Conservation (phyloP, 2,113 vertebrate species). For the Hippocampus barbouri region DNA sequence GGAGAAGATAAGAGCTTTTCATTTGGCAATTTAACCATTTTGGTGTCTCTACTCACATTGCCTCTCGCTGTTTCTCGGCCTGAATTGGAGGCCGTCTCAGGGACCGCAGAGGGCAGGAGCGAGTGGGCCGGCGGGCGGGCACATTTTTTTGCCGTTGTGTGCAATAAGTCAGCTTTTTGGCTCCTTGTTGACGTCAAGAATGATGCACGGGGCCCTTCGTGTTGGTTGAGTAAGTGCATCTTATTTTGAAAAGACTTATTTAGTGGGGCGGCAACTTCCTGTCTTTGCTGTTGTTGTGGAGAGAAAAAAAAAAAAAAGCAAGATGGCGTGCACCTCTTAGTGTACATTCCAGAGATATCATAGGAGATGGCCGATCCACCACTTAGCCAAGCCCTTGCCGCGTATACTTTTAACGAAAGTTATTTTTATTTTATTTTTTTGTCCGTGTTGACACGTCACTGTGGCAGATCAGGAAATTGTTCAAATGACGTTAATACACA, state of each 20-base stretch:
- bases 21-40: background rate
- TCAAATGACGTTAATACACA: background rate
- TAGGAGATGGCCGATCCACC: background rate
- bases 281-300: background rate
- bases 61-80: slow-evolving; percentile 24
- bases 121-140: background rate
- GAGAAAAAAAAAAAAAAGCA: background rate
- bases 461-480: background rate
- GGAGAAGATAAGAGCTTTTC: background rate
- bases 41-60: background rate
- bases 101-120: slow-evolving; percentile 44
- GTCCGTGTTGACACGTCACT: background rate
- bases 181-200: slow-evolving; percentile 2
- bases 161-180: background rate
- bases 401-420: background rate
- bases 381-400: background rate
- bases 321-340: background rate
- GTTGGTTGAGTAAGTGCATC: slow-evolving; percentile 5
- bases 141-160: slow-evolving; percentile 12
- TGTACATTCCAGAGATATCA: background rate
- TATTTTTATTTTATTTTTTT: background rate
- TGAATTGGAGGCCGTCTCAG: slow-evolving; percentile 72
- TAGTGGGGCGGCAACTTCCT: background rate
- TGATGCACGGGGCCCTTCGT: background rate
- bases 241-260: slow-evolving; percentile 11